A percentile compares a stretch with the other conserved stretches of the same genome.
Evolutionary conservation across 2,113 vertebrate species (phyloP).

Genomic region (Grallaria varia): DNA sequence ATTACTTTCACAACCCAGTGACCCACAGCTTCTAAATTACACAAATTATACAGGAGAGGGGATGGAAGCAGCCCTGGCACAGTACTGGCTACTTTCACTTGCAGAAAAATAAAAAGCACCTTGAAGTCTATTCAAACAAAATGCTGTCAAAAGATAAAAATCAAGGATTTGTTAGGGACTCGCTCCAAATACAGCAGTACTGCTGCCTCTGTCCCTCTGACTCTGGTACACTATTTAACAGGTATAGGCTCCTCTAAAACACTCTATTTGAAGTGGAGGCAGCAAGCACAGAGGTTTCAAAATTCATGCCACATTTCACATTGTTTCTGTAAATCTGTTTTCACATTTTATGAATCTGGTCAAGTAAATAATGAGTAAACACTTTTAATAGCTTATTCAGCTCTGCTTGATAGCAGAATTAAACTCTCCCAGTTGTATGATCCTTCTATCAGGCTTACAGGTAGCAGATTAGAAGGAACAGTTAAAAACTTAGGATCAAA

Average conservation of each 20-base stretch:
- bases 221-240: background rate
- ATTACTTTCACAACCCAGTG: background rate
- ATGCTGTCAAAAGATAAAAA: background rate
- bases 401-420: constrained; percentile 8
- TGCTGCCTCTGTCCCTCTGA: background rate
- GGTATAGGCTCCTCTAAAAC: background rate
- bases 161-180: background rate
- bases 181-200: background rate
- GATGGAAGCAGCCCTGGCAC: rapidly evolving
- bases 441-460: background rate
- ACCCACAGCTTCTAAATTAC: background rate
- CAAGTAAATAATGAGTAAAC: background rate
- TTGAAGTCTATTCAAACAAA: background rate
- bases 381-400: constrained; percentile 17
- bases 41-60: background rate
- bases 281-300: background rate
- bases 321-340: background rate
- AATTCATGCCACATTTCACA: background rate
- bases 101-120: background rate
- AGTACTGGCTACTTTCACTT: background rate
- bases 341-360: background rate
- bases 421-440: background rate
- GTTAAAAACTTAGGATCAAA: background rate
- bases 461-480: background rate
- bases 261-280: background rate